Base-by-base conservation (phyloP, 2,888 invertebrate species). In the Ormyrus rosae region DNA sequence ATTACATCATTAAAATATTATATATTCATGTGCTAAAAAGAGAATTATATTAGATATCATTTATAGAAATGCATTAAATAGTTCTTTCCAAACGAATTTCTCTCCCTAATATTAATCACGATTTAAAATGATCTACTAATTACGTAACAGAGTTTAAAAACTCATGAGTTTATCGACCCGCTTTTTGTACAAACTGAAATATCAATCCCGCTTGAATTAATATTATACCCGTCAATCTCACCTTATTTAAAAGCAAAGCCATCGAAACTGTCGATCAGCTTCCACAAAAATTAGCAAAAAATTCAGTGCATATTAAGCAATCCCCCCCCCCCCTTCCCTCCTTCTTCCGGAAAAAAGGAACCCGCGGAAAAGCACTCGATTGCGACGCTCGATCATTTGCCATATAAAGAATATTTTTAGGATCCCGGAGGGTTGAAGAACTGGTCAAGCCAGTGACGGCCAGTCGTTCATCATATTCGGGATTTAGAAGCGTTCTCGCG, bases 391-490 rank as follows among this genome's bases (percentile, higher is more conserved):
- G 10, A 70, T 79, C 60, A 78, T 78, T 72, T 67, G 5, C 13
- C 64, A 46, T 73, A 55, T 72, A 64, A 61, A 51, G 67, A 55
- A 60, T 71, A 71, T 80, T 69, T 71, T 68, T 34, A 63, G 72
- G 55, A 8, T 51, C n/a, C n/a, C 11, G 46, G 58, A 64, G 58
- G 53, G 53, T 19, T 19, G 10, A 65, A 46, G 48, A 63, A 53
- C 10, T 19, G 78, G 80, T 80, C 75, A 74, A 78, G 53, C 63
- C 46, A 11, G 51, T 74, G 79, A 78, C 61, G 78, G 61, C 60
- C 19, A 75, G 64, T 79, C 81, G 74, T 83, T 48, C 64, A 80
- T 80, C 81, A 80, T 81, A 50, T 13, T 80, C 75, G 78, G 76
- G 78, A 82, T 73, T 81, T 70, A 34, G 60, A 50, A 69, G n/a